A percentile compares a stretch with the other conserved stretches of the same genome.
These are phyloP conservation scores for Monomorium pharaonis DNA, from an alignment of 1,140 invertebrate species.

Conservation along the genomic window DNA sequence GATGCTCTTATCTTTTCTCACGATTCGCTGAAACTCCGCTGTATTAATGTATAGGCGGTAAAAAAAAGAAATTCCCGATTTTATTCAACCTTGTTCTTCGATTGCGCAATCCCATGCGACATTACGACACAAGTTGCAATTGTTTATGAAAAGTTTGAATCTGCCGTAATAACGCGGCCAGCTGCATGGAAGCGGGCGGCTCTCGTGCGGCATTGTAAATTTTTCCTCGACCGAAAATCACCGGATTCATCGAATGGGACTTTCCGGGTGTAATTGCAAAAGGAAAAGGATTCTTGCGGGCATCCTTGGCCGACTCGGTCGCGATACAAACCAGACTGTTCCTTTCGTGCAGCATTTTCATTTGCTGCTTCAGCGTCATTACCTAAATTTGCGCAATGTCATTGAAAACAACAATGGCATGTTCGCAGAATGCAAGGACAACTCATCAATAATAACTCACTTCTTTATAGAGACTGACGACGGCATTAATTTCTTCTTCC, in stretches of 20 bases:
- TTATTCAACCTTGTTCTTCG: background rate
- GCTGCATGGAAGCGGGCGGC: constrained; percentile 69
- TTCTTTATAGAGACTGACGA: constrained; percentile 85
- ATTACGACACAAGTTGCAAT: constrained; percentile 69
- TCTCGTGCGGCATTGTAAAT: constrained; percentile 45
- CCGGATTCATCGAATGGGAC: constrained; percentile 21
- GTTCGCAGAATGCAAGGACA: background rate
- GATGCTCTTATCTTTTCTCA: background rate
- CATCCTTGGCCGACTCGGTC: constrained; percentile 54
- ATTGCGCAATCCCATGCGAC: background rate
- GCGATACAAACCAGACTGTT: constrained; percentile 78
- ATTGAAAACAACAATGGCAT: background rate
- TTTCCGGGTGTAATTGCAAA: constrained; percentile 31
- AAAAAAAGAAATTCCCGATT: background rate
- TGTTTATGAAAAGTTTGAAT: constrained; percentile 82
- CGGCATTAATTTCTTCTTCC: constrained; percentile 85
- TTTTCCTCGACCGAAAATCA: constrained; percentile 42
- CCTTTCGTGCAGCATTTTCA: constrained; percentile 80
- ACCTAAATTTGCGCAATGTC: constrained; percentile 72
- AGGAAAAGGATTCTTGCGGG: background rate
- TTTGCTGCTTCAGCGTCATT: constrained; percentile 83
- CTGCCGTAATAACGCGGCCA: constrained; percentile 76
- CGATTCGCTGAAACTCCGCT: background rate
- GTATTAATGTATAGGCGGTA: background rate
- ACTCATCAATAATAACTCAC: constrained; percentile 68